Conservation (phyloP, 1,140 invertebrate genomes). For the Heliconius eleuchia region DNA sequence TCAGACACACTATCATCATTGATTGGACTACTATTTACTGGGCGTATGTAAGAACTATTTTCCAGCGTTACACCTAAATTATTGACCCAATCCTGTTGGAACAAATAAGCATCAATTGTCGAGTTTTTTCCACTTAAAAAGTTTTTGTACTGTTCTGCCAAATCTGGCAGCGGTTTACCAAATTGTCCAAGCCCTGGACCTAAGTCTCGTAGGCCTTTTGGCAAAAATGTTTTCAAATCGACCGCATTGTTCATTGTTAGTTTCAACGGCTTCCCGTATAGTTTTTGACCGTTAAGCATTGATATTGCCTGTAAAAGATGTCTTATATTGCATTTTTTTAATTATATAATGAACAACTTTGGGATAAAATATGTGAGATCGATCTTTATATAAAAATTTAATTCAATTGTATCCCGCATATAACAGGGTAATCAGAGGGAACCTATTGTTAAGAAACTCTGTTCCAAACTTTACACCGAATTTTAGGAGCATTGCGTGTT, state of each 20-base stretch:
- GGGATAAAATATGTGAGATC: too few species aligned
- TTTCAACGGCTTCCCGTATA: conserved; percentile 53
- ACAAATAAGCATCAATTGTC: conserved; percentile 42
- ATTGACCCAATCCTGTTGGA: conserved; percentile 25
- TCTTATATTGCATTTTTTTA: neutral
- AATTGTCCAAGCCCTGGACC: conserved; percentile 55
- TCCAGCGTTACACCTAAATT: conserved; percentile 2
- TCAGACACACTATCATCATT: conserved; percentile 20
- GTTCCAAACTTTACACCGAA: too few species aligned
- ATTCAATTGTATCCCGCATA: too few species aligned
- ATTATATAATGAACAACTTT: too few species aligned
- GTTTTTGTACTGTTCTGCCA: conserved; percentile 58
- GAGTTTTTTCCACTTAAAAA: conserved; percentile 48
- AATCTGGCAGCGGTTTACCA: conserved; percentile 55
- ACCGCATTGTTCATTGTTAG: conserved; percentile 47
- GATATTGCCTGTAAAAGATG: conserved; percentile 62
- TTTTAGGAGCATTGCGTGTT: too few species aligned
- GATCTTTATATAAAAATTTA: too few species aligned
- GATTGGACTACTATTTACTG: conserved; percentile 7
- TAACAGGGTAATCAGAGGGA: too few species aligned
- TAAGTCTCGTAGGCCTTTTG: conserved; percentile 54
- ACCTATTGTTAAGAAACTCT: too few species aligned
- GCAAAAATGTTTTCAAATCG: conserved; percentile 43
- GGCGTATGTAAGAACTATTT: neutral
- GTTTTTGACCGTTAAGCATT: conserved; percentile 60